Conservation (phyloP, 2,113 vertebrate species). For the Forbesichthys agassizii region DNA sequence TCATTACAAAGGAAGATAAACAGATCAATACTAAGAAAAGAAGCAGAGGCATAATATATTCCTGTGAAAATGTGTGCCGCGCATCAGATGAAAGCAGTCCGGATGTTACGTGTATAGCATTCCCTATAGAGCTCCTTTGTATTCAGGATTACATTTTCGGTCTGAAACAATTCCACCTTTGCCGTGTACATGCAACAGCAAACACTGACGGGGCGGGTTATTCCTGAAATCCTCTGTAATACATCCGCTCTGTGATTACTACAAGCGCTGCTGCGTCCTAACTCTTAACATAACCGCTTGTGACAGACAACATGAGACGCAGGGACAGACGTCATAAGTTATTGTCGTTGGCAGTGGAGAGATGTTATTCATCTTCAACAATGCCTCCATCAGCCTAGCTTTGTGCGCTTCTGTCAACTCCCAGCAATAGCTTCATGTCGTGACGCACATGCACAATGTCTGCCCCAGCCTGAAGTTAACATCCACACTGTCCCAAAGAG, state of each 20-base stretch:
- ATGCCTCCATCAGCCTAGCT: slow-evolving; percentile 54
- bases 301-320: slow-evolving; percentile 63
- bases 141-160: too few relatives aligned
- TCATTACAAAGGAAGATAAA: slow-evolving; percentile 11
- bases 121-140: too few relatives aligned
- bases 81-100: too few relatives aligned
- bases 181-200: slow-evolving; percentile 40
- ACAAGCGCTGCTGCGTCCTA: slow-evolving; percentile 17
- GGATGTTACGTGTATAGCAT: too few relatives aligned
- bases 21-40: slow-evolving; percentile 2
- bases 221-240: slow-evolving; percentile 54
- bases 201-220: slow-evolving; percentile 49
- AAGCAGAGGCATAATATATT: too few relatives aligned
- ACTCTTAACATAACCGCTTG: slow-evolving; percentile 46
- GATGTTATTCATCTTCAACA: slow-evolving; percentile 72
- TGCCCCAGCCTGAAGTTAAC: slow-evolving; percentile 11
- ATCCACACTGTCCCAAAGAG: slow-evolving; percentile 21
- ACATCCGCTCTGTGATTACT: slow-evolving; percentile 53
- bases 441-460: slow-evolving; percentile 1
- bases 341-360: slow-evolving; percentile 61
- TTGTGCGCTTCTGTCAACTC: slow-evolving; percentile 46
- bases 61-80: too few relatives aligned
- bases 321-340: slow-evolving; percentile 69
- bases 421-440: slow-evolving; percentile 9
- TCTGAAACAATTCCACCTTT: background rate